These are phyloP conservation scores for Dynastes hyllus DNA, from an alignment of 2,888 invertebrate genomes.

Conservation along the genomic window DNA sequence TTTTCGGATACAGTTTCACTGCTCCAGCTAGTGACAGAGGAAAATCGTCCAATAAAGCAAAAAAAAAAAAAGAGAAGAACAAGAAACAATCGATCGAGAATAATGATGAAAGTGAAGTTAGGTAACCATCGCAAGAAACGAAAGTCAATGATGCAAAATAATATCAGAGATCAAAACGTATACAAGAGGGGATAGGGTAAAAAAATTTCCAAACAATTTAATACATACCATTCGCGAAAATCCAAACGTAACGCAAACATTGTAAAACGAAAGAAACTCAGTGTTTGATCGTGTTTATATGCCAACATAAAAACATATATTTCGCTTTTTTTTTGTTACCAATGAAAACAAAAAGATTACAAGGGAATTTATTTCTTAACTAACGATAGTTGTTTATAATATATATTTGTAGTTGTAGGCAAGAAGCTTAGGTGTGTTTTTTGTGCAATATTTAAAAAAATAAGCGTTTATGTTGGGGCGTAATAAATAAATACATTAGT, in stretches of 20 bases:
- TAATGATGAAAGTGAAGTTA: no score
- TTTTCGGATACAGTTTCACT: slow-evolving; percentile 68
- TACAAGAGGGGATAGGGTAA: not conserved
- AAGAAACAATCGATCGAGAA: slow-evolving; percentile 21
- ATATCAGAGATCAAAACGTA: slow-evolving; percentile 11
- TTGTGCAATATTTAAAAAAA: not conserved
- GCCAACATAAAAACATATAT: slow-evolving; percentile 52
- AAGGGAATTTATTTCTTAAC: not conserved
- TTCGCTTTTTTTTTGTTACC: not conserved
- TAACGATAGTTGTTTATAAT: not conserved
- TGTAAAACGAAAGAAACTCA: slow-evolving; percentile 71
- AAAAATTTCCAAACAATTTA: slow-evolving; percentile 51
- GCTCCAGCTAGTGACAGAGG: slow-evolving; percentile 65
- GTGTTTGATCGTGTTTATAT: slow-evolving; percentile 68
- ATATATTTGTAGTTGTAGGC: not conserved
- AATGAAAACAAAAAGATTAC: slow-evolving; percentile 3
- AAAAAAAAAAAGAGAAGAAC: slow-evolving; percentile 31
- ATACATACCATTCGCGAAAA: slow-evolving; percentile 71
- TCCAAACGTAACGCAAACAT: slow-evolving; percentile 71
- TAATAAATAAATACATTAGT: no score
- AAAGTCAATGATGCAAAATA: not conserved
- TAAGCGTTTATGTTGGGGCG: no score
- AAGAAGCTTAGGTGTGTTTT: not conserved
- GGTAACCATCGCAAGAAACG: not conserved
- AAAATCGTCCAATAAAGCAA: slow-evolving; percentile 23